Evolutionary conservation across 2,113 vertebrate species (phyloP).

Genomic region (Atrichornis clamosus): DNA sequence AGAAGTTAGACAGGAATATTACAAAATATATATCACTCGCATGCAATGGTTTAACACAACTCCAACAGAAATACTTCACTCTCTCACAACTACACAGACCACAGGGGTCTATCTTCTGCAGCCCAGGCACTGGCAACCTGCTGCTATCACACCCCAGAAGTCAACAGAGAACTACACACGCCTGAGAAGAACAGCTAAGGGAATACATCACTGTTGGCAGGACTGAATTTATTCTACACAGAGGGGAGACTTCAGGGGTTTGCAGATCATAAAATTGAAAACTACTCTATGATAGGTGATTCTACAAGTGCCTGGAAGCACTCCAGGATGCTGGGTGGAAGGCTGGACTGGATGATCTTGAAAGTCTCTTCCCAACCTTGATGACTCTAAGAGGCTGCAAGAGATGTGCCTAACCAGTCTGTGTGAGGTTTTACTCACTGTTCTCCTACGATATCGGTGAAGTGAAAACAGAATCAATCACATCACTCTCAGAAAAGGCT

Average conservation of each 20-base stretch:
- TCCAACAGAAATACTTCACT: not conserved
- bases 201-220: not conserved
- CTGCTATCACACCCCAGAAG: not conserved
- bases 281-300: not conserved
- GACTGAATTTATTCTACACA: not conserved
- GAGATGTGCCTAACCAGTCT: not conserved
- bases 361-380: not conserved
- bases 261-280: not conserved
- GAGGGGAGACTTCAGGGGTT: not conserved
- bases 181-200: not conserved
- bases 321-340: not conserved
- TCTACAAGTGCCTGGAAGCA: not conserved
- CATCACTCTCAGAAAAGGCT: not conserved
- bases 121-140: not conserved
- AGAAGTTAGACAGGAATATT: not conserved
- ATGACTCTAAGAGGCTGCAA: not conserved
- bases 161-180: accelerated
- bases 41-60: not conserved
- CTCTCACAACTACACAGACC: not conserved
- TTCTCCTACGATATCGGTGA: not conserved
- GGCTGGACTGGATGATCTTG: not conserved
- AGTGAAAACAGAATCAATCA: not conserved
- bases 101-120: not conserved
- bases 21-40: not conserved
- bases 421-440: not conserved